These are phyloP conservation scores for Paralichthys olivaceus DNA, from an alignment of 2,113 vertebrate genomes.

Conservation along the genomic window DNA sequence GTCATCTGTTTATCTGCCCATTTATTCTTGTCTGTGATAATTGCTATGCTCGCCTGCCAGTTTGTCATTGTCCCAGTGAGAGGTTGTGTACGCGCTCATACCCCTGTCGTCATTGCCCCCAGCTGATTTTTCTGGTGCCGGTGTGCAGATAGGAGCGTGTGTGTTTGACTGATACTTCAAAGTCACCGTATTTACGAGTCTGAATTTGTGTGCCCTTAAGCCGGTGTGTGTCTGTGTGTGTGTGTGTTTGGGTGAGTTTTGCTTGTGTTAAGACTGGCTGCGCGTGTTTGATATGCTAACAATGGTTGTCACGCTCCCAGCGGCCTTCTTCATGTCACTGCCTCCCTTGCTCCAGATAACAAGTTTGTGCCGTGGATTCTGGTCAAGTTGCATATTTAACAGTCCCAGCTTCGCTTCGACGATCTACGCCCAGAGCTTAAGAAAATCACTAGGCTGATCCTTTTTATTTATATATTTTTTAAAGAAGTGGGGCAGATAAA, in stretches of 20 bases:
- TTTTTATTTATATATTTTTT: not conserved
- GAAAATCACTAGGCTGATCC: conserved; percentile 3
- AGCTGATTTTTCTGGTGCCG: not conserved
- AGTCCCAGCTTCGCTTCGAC: not conserved
- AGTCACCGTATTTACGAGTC: conserved; percentile 14
- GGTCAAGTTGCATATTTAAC: conserved; percentile 19
- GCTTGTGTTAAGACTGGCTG: conserved; percentile 19
- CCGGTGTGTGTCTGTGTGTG: not conserved
- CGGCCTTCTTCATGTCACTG: conserved; percentile 34
- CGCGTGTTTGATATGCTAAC: conserved; percentile 56
- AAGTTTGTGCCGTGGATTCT: not conserved
- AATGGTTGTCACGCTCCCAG: conserved; percentile 32
- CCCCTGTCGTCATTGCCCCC: not conserved
- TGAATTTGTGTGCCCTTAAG: conserved; percentile 19
- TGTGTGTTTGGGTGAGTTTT: not conserved
- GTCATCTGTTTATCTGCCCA: not conserved
- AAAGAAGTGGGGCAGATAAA: not conserved
- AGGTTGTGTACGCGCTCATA: not conserved
- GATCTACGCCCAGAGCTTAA: not conserved
- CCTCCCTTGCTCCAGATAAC: conserved; percentile 14
- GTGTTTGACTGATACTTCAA: conserved; percentile 37
- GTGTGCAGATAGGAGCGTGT: conserved; percentile 25
- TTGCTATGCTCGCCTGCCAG: not conserved
- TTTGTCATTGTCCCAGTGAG: not conserved
- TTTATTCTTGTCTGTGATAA: not conserved